Base-by-base conservation (phyloP, 1,140 invertebrate genomes). In the Zaprionus camerounensis region DNA sequence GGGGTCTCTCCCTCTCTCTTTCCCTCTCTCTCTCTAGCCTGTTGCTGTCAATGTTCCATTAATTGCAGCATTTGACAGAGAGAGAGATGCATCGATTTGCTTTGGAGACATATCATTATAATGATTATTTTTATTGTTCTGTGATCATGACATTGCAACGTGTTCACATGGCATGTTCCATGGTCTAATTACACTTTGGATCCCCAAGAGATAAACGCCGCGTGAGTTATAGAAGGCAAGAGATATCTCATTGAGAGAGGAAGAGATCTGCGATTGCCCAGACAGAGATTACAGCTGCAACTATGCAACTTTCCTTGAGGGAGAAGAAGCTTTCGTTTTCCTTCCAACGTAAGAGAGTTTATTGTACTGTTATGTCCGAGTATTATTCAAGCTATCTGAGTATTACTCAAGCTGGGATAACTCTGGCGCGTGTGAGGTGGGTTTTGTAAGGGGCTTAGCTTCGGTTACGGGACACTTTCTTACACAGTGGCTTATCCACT, bases 121-220 rank as follows among this genome's bases (percentile, higher is more conserved):
- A 24, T 51, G 6, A 22, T 51, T 51, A 51, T 12, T 24, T 22
- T 4, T 51, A 22, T 51, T 46, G 3, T 17, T 41, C 38, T 41
- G 15, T 51, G 46, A 24, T 51, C 46, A 51, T 51, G 46, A 51
- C 46, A 51, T 51, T 51, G 46, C 46, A 51, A 51, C 20, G 17
- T 24, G 46, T 20, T 51, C 46, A 51, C 46, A 51, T 51, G 46
- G 4, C 46, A 24, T 51, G 20, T 22, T 12, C 20, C 46, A 13
- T 51, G 46, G 46, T 24, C 46, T 24, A 51, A 51, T 51, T 51
- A 51, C 20, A 51, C 46, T 24, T 51, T 51, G 46, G 6, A 51
- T 51, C 4, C 15, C 41, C 46, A 51, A 20, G 11, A 22, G 46
- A 24, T 24, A 51, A 51, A 51, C 46, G 9, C 46, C 9, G 20